Percentiles rank a stretch among this genome's conserved stretches.
phyloP scores from a whole-genome alignment of 1,140 invertebrate species.

The Drosophila punjabiensis region DNA sequence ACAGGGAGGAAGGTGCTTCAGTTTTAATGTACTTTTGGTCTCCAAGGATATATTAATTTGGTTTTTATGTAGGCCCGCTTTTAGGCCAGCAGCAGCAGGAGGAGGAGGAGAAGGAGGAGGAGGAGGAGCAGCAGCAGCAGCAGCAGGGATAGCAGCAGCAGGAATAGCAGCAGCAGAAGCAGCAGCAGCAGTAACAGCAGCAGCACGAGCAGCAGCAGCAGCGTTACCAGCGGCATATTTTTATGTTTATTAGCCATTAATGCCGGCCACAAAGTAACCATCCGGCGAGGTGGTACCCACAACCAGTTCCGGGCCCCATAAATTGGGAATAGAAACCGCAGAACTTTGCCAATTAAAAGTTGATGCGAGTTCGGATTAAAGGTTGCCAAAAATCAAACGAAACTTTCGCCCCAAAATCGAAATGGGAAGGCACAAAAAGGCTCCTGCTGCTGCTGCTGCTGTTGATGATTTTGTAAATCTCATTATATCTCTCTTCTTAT shows the following conservation, averaged over 20 bases:
- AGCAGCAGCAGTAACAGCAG: not conserved
- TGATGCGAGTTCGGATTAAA: slow-evolving; percentile 58
- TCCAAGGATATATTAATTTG: slow-evolving; percentile 83
- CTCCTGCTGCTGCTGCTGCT: not conserved
- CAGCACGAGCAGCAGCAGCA: not conserved
- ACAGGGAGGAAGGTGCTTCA: not conserved
- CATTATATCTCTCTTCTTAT: not conserved
- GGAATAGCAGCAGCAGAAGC: not conserved
- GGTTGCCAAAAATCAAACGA: slow-evolving; percentile 54
- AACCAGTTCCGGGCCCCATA: slow-evolving; percentile 8
- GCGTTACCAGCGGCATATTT: slow-evolving; percentile 45
- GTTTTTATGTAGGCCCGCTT: slow-evolving; percentile 69
- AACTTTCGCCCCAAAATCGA: slow-evolving; percentile 20
- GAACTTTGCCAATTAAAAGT: slow-evolving; percentile 80
- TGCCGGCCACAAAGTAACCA: slow-evolving; percentile 50
- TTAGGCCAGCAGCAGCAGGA: slow-evolving; percentile 28
- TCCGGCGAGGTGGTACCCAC: not conserved
- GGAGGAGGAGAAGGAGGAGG: too few relatives aligned
- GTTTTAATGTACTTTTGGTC: slow-evolving; percentile 67
- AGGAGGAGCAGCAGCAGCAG: slow-evolving; percentile 3
- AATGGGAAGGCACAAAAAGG: not conserved
- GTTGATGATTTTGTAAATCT: not conserved
- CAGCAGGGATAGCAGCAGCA: not conserved
- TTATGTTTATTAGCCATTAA: slow-evolving; percentile 80
- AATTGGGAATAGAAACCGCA: slow-evolving; percentile 13